phyloP scores from a whole-genome alignment of 2,888 invertebrate species.

The Ecdyonurus torrentis region DNA sequence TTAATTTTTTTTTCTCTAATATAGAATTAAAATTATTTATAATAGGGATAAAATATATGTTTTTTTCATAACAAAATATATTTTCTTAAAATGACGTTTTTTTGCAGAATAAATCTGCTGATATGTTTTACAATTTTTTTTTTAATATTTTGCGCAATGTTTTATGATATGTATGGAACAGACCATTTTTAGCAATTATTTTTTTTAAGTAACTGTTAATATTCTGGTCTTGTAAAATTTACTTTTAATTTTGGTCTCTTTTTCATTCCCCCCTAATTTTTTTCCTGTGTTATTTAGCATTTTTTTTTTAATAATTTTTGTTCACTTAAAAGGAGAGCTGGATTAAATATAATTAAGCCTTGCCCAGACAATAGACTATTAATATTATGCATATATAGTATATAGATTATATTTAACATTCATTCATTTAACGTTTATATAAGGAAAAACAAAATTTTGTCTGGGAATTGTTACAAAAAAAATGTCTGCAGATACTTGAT shows the following conservation, averaged over 20 bases:
- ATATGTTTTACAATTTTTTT: background rate
- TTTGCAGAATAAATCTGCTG: constrained; percentile 3
- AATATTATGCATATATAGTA: no score
- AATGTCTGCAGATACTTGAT: background rate
- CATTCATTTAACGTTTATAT: background rate
- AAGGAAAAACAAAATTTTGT: background rate
- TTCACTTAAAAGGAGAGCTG: background rate
- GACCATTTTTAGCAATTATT: background rate
- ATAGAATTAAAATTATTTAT: background rate
- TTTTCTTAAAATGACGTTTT: background rate
- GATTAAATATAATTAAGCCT: background rate
- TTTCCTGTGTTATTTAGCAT: background rate
- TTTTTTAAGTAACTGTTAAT: no score
- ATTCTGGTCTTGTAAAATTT: background rate
- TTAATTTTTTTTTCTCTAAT: background rate
- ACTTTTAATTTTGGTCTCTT: background rate
- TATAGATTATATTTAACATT: background rate
- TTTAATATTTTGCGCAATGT: background rate
- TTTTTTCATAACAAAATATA: constrained; percentile 2
- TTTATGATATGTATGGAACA: constrained; percentile 1
- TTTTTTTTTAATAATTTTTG: background rate
- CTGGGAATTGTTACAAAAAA: background rate
- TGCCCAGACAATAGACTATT: background rate
- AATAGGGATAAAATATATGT: background rate
- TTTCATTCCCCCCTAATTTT: background rate